Base-by-base conservation (phyloP, 2,888 invertebrate genomes). In the Anarsia innoxiella region DNA sequence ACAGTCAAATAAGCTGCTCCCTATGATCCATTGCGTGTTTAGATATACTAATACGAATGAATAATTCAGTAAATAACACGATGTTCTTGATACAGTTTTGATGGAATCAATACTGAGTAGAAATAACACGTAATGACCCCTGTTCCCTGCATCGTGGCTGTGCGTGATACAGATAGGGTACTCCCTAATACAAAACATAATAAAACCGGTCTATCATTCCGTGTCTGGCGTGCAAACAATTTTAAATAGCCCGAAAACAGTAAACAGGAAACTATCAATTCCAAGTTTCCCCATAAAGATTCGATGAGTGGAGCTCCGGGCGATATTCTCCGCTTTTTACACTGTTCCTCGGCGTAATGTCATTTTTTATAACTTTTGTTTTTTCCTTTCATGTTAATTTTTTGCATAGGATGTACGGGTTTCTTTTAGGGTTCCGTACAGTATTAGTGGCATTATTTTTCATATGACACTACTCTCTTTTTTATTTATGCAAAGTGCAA, bases 251-350 rank as follows among this genome's bases (percentile, higher is more conserved):
- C 67, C 63, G 52, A 71, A 72, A 72, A 71, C 69, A 71, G 68
- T 68, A 67, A 74, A 73, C 73, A 72, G 70, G 69, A 73, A 77
- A 71, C 71, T 68, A 76, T 73, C 73, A 72, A 74, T 77, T 74
- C 66, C 54, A 79, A 77, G 70, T 77, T 79, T 69, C 52, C 64
- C 71, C 73, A 77, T 78, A 74, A 77, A 76, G 63, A 71, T 72
- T 71, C 70, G 68, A 69, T 67, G 68, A 75, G 65, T 59, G 60
- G 58, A 66, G 53, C 65, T 58, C 51, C 53, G 61, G 56, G 64
- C 59, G 59, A 53, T 65, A 56, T 68, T 67, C 63, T 57, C 59
- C 59, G 47, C 58, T 65, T 59, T 58, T 61, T 56, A 56, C 51
- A 57, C 55, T 53, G 52, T 60, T 60, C 59, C 54, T 59, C 55